Conservation (phyloP, 1,140 invertebrate genomes). For the Caerostris darwini region DNA sequence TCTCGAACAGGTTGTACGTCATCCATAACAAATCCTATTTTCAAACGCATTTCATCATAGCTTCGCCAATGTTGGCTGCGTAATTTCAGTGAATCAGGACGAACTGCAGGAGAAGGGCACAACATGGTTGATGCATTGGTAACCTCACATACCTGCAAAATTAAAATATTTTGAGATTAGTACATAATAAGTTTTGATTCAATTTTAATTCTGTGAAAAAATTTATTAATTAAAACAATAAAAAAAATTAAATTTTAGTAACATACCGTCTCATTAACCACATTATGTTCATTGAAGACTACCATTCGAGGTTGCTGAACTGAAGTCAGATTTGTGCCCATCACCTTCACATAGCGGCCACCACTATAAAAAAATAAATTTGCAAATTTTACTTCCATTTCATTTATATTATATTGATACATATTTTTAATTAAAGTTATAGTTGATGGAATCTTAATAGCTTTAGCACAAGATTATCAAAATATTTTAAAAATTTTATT, state of each 20-base stretch:
- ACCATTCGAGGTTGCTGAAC: slow-evolving; percentile 95
- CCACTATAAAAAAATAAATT: slow-evolving; percentile 86
- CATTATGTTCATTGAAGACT: slow-evolving; percentile 85
- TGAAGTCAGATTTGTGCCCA: slow-evolving; percentile 94
- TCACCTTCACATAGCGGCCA: slow-evolving; percentile 95
- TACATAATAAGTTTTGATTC: neutral
- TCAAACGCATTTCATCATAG: slow-evolving; percentile 81
- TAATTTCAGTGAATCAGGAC: slow-evolving; percentile 59
- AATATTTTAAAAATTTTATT: no score
- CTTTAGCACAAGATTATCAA: neutral
- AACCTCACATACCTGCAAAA: slow-evolving; percentile 86
- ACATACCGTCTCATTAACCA: slow-evolving; percentile 88
- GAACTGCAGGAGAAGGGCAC: slow-evolving; percentile 93
- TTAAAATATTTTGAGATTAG: neutral
- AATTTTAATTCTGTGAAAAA: neutral
- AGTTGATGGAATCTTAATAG: neutral
- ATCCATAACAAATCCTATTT: slow-evolving; percentile 97
- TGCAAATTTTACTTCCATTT: no score
- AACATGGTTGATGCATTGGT: slow-evolving; percentile 95
- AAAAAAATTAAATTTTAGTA: neutral
- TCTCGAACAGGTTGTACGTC: slow-evolving; percentile 93
- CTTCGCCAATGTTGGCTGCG: slow-evolving; percentile 48
- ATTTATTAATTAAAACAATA: neutral
- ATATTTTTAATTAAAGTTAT: no score
- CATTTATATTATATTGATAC: no score